Base-by-base conservation (phyloP, 2,797 vertebrate genomes). In the Tolypeutes matacus region DNA sequence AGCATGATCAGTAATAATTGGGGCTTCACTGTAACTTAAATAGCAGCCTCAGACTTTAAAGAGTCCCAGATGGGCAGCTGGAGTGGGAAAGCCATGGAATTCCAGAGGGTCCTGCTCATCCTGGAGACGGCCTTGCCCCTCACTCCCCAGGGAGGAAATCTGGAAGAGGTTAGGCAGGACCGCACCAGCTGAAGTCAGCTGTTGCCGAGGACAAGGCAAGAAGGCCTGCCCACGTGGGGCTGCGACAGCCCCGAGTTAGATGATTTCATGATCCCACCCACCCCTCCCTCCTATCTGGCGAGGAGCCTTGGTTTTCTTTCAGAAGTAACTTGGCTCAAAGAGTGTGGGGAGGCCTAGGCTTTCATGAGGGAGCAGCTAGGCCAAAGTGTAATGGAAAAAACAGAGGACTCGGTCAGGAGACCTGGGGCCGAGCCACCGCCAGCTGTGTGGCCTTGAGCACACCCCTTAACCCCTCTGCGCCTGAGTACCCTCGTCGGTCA, bases 331-430 rank as follows among this genome's bases (percentile, higher is more conserved):
- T 95, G 96, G 94, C 94, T 80, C 42, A 10, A 1, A 65, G 39
- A 39, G 76, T 3, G 0, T 34, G 82, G 82, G 34, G 78, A 86
- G 39, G 69, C 84, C 75, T 2, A 7, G 21, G 83, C 65, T 62
- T 36, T 73, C 6, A 0, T 75, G 31, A 67, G 93, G 86, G 65
- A 80, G 31, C 25, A 42, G 56, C 70, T 31, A 5, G 69, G 65
- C 89, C 90, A 34, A 20, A 12, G 49, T 58, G 64, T 96, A 70
- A 96, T 82, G 89, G 90, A 92, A 94, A 96, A 83, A 65, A 27
- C 67, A 93, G 67, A 89, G 34, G 42, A 18, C 81, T 84, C 25
- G 0, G 64, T 89, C 94, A 60, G 92, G 87, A 95, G 92, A 75
- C 81, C 78, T 92, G 92, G 91, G 87, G 7, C 83, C 56, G n/a